Evolutionary conservation across 2,113 vertebrate species (phyloP).

Genomic region (Psittacula cyanocephala): DNA sequence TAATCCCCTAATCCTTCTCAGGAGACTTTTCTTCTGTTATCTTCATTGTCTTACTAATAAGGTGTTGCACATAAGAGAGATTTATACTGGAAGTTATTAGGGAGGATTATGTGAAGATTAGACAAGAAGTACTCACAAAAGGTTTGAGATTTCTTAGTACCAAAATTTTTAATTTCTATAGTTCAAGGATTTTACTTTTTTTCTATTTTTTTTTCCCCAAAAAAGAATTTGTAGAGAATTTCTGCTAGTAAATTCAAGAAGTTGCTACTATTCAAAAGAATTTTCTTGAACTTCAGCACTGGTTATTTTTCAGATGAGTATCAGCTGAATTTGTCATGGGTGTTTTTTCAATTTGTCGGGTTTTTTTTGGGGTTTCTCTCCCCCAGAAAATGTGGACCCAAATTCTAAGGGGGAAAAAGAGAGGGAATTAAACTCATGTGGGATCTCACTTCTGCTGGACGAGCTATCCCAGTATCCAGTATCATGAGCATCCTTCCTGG

Average conservation of each 20-base stretch:
- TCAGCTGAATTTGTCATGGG: neutral
- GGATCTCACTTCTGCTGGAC: neutral
- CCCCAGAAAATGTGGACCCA: neutral
- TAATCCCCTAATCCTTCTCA: slow-evolving; percentile 40
- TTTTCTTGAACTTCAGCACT: neutral
- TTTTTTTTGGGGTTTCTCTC: neutral
- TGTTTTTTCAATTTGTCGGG: accelerated
- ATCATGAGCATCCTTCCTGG: neutral
- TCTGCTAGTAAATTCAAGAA: neutral
- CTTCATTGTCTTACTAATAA: slow-evolving; percentile 52
- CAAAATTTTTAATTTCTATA: neutral
- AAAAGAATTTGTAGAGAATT: neutral
- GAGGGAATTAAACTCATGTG: neutral
- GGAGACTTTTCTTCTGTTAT: slow-evolving; percentile 36
- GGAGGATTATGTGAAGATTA: slow-evolving; percentile 60
- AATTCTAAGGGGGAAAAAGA: neutral
- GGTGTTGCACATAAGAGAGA: slow-evolving; percentile 24
- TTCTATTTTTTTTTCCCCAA: too few relatives aligned
- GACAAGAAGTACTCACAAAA: slow-evolving; percentile 8
- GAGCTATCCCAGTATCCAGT: neutral
- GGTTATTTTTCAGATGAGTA: neutral
- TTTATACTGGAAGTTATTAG: slow-evolving; percentile 55
- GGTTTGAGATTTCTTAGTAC: neutral
- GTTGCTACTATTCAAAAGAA: neutral
- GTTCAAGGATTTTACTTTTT: neutral